Evolutionary conservation across 2,888 invertebrate genomes (phyloP).

Genomic region (Chymomyza amoena): DNA sequence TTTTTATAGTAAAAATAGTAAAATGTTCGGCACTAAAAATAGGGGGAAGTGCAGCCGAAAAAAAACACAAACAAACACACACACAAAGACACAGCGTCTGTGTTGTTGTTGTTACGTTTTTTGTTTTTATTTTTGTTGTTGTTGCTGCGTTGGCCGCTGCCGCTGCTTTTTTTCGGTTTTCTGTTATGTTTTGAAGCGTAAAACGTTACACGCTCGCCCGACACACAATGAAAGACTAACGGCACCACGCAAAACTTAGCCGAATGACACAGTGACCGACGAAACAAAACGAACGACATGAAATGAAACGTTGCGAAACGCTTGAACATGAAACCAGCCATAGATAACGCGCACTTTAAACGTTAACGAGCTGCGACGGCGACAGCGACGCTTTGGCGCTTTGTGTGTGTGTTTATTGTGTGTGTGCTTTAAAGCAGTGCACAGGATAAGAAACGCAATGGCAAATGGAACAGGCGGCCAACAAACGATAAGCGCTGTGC

Average conservation of each 20-base stretch:
- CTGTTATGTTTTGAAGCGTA: constrained; percentile 14
- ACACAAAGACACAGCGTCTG: constrained; percentile 35
- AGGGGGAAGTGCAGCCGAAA: constrained; percentile 41
- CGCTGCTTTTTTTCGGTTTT: constrained; percentile 24
- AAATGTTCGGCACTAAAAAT: constrained; percentile 60
- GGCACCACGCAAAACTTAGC: constrained; percentile 25
- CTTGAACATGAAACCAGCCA: not conserved
- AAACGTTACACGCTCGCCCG: constrained; percentile 56
- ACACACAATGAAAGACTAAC: constrained; percentile 64
- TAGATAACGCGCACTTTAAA: not conserved
- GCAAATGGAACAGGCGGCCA: constrained; percentile 47
- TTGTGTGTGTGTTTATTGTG: not conserved
- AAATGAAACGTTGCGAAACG: not conserved
- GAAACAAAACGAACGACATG: not conserved
- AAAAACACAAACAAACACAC: not conserved
- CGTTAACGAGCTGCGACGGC: constrained; percentile 32
- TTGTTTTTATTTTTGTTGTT: constrained; percentile 21
- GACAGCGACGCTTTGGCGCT: constrained; percentile 16
- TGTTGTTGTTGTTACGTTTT: constrained; percentile 14
- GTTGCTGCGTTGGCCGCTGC: constrained; percentile 21
- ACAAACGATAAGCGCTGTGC: constrained; percentile 50
- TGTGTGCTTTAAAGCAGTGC: constrained; percentile 24
- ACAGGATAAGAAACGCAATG: constrained; percentile 62
- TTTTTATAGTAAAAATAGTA: constrained; percentile 59
- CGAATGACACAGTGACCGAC: constrained; percentile 45